Evolutionary conservation across 35 echinoderm and acorn worm species (phyloP).

Genomic region (Ptychodera flava): DNA sequence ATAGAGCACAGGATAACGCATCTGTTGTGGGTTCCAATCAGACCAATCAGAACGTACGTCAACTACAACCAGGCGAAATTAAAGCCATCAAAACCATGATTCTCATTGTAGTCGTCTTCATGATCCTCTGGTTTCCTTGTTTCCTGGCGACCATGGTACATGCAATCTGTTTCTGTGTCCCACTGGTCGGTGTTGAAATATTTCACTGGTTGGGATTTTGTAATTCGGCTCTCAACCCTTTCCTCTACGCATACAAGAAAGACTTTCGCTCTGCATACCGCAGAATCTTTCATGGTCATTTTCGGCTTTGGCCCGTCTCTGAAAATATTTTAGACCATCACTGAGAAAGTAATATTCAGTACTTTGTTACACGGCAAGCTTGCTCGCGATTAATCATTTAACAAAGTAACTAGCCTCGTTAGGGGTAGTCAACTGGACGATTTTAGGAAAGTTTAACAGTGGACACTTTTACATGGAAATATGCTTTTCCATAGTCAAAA

Average conservation of each 20-base stretch:
- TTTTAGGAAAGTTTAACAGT: too few relatives aligned
- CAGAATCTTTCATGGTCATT: neutral
- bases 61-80: neutral
- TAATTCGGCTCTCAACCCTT: neutral
- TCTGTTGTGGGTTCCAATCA: neutral
- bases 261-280: neutral
- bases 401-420: too few relatives aligned
- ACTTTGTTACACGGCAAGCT: too few relatives aligned
- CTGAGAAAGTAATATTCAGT: too few relatives aligned
- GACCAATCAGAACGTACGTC: neutral
- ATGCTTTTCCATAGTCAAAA: too few relatives aligned
- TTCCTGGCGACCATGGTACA: neutral
- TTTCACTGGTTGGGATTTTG: neutral
- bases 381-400: too few relatives aligned
- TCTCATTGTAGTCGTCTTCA: neutral
- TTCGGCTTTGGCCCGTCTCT: too few relatives aligned
- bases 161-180: neutral
- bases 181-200: neutral
- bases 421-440: too few relatives aligned
- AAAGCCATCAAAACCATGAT: neutral
- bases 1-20: neutral
- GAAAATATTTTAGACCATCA: too few relatives aligned
- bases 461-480: too few relatives aligned
- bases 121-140: neutral
- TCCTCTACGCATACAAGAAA: neutral